Evolutionary conservation across 1,140 invertebrate genomes (phyloP).

Genomic region (Drosophila paulistorum): DNA sequence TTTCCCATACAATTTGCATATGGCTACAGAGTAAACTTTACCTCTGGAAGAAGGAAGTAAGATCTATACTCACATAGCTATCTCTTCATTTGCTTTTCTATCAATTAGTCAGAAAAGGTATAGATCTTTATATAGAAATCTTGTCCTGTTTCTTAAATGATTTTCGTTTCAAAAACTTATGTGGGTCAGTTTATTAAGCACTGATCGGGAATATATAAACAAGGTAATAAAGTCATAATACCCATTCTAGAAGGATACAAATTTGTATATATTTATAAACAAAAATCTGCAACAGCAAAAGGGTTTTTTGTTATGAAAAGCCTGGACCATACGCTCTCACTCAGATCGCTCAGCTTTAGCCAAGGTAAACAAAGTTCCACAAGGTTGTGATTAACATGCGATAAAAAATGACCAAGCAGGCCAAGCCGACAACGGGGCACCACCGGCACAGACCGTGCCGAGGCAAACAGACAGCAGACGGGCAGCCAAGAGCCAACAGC

Average conservation of each 20-base stretch:
- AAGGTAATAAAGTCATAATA: slow-evolving; percentile 19
- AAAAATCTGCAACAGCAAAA: slow-evolving; percentile 64
- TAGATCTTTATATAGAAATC: too few relatives aligned
- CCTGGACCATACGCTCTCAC: slow-evolving; percentile 32
- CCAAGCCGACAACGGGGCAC: slow-evolving; percentile 33
- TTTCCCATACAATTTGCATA: too few relatives aligned
- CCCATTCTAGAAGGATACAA: slow-evolving; percentile 52
- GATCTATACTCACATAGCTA: too few relatives aligned
- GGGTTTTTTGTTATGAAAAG: slow-evolving; percentile 47
- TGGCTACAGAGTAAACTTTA: too few relatives aligned
- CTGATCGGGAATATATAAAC: too few relatives aligned
- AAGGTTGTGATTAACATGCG: slow-evolving; percentile 81
- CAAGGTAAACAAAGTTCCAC: slow-evolving; percentile 78
- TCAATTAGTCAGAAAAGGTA: too few relatives aligned
- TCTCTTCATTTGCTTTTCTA: too few relatives aligned
- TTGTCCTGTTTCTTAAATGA: too few relatives aligned
- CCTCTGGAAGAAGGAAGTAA: too few relatives aligned
- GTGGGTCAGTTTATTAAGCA: too few relatives aligned
- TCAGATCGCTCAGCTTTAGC: slow-evolving; percentile 26
- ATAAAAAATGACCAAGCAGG: slow-evolving; percentile 75
- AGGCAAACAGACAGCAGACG: slow-evolving; percentile 29
- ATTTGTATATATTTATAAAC: slow-evolving; percentile 21
- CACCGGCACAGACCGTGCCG: slow-evolving; percentile 10
- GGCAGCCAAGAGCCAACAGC: slow-evolving; percentile 23
- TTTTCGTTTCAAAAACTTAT: too few relatives aligned